Evolutionary conservation across 53 echinoderm and acorn worm genomes (phyloP).

Genomic region (Echinarachnius parma): DNA sequence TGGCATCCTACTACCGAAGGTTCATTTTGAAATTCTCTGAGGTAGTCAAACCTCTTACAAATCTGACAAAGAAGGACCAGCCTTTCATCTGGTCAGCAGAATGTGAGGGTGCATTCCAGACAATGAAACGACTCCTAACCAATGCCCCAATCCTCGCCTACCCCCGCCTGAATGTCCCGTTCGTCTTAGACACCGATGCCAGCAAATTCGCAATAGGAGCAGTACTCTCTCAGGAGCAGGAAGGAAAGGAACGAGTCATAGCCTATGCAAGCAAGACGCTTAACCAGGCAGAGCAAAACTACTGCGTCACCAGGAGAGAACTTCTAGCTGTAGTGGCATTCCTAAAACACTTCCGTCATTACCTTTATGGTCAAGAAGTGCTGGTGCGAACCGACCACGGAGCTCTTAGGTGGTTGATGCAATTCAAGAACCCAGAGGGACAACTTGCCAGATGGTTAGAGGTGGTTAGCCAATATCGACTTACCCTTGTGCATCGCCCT

Average conservation of each 20-base stretch:
- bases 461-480: conserved; percentile 4
- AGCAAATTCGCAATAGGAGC: conserved; percentile 20
- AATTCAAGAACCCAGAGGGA: conserved; percentile 37
- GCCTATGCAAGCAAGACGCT: conserved; percentile 18
- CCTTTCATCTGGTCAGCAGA: conserved; percentile 13
- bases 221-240: conserved; percentile 7
- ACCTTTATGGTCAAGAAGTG: conserved; percentile 17
- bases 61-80: conserved; percentile 13
- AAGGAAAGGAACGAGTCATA: conserved; percentile 2
- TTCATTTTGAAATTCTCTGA: conserved; percentile 10
- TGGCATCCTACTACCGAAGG: conserved; percentile 16
- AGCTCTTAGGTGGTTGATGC: conserved; percentile 27
- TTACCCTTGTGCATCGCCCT: conserved; percentile 24
- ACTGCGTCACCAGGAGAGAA: conserved; percentile 35
- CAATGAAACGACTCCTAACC: background rate
- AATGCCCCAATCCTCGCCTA: conserved; percentile 20
- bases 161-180: background rate
- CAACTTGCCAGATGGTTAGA: conserved; percentile 37
- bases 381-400: conserved; percentile 29
- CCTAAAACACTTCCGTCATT: conserved; percentile 33
- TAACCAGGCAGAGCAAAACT: conserved; percentile 7
- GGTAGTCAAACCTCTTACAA: conserved; percentile 1
- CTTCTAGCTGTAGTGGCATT: conserved; percentile 10
- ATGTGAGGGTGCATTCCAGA: background rate
- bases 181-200: conserved; percentile 14